These are phyloP conservation scores for Rhopalosiphum nymphaeae DNA, from an alignment of 2,888 invertebrate genomes.

Conservation along the genomic window DNA sequence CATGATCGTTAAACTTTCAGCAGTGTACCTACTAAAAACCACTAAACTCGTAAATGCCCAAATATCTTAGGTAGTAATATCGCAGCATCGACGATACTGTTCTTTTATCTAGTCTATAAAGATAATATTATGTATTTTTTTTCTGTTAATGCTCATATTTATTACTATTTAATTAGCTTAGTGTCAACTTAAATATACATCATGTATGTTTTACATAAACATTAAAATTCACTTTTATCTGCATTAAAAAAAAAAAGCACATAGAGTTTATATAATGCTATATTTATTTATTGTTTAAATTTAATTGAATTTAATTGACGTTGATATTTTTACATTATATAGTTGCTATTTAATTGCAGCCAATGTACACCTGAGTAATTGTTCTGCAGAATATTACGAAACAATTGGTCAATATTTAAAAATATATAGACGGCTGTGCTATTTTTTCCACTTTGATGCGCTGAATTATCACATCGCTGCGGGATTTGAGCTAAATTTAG, in stretches of 20 bases:
- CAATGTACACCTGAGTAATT: not conserved
- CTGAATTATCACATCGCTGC: conserved; percentile 18
- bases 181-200: not conserved
- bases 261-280: not conserved
- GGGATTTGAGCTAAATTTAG: not conserved
- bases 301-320: not conserved
- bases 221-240: not conserved
- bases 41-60: too few species aligned
- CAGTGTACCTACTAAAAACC: too few species aligned
- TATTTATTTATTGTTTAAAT: not conserved
- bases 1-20: too few species aligned
- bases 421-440: not conserved
- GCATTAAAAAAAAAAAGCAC: not conserved
- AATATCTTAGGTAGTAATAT: too few species aligned
- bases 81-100: not conserved
- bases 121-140: not conserved
- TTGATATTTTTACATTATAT: not conserved
- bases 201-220: not conserved
- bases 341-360: not conserved
- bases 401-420: conserved; percentile 12
- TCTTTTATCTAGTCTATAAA: not conserved
- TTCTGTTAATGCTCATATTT: not conserved
- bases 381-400: conserved; percentile 25
- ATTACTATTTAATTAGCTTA: not conserved
- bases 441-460: conserved; percentile 54